These are phyloP conservation scores for Drosophila macrothrix DNA, from an alignment of 2,888 invertebrate species.

Conservation along the genomic window DNA sequence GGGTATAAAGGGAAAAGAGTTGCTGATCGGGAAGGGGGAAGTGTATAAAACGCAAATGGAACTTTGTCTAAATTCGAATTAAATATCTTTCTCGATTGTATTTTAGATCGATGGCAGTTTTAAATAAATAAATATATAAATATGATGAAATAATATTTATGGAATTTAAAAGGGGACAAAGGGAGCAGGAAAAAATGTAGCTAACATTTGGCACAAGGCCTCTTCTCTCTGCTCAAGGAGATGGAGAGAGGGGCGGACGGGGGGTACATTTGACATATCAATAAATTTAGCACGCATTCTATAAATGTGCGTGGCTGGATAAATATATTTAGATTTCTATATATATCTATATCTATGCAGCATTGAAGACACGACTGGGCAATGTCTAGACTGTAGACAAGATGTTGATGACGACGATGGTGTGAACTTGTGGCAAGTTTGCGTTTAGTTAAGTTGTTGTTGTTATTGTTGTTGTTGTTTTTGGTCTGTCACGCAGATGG, in stretches of 20 bases:
- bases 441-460: constrained; percentile 4
- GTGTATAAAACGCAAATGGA: constrained; percentile 19
- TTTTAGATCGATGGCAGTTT: constrained; percentile 19
- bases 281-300: constrained; percentile 74
- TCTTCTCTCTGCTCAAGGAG: constrained; percentile 15
- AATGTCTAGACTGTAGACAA: constrained; percentile 36
- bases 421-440: constrained; percentile 32
- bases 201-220: constrained; percentile 45
- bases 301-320: constrained; percentile 66
- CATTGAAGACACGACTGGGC: constrained; percentile 30
- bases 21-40: background rate
- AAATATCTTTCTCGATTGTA: constrained; percentile 21
- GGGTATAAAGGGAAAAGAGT: background rate
- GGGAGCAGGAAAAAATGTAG: background rate
- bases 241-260: constrained; percentile 9
- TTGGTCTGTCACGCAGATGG: constrained; percentile 60
- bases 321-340: background rate
- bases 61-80: constrained; percentile 23
- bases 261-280: constrained; percentile 56
- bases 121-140: background rate
- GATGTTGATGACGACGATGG: constrained; percentile 20
- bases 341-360: background rate
- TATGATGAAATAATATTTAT: constrained; percentile 14
- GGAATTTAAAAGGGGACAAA: background rate
- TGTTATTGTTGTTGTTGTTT: constrained; percentile 8